Evolutionary conservation across 2,113 vertebrate genomes (phyloP).

Genomic region (Hippolais icterina): DNA sequence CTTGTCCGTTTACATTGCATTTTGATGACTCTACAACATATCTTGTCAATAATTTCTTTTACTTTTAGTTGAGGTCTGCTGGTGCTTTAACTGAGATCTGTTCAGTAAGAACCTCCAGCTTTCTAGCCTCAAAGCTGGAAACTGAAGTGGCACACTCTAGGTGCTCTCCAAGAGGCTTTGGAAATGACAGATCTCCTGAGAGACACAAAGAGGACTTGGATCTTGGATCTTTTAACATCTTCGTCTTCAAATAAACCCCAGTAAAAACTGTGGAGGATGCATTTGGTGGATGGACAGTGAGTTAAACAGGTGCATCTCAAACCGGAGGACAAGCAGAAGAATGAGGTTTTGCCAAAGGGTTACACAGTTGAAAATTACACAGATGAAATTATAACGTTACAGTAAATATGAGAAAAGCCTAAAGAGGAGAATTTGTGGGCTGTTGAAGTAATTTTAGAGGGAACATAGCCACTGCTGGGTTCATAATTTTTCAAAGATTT

Average conservation of each 20-base stretch:
- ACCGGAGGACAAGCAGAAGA: not conserved
- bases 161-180: not conserved
- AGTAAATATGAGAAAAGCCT: not conserved
- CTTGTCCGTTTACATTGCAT: constrained; percentile 1
- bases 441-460: not conserved
- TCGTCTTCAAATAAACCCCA: not conserved
- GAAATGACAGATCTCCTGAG: not conserved
- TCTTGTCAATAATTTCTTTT: not conserved
- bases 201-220: not conserved
- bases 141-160: not conserved
- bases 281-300: not conserved
- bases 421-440: not conserved
- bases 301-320: not conserved
- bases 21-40: not conserved
- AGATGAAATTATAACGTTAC: not conserved
- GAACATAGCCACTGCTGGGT: not conserved
- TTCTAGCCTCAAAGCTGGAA: not conserved
- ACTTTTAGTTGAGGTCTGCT: not conserved
- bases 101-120: not conserved
- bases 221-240: not conserved
- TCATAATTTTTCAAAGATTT: constrained; percentile 6
- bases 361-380: too few relatives aligned
- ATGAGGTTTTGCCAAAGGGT: not conserved
- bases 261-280: not conserved
- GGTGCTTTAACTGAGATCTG: not conserved